These are phyloP conservation scores for Drosophila demipolita DNA, from an alignment of 2,888 invertebrate species.

Conservation along the genomic window DNA sequence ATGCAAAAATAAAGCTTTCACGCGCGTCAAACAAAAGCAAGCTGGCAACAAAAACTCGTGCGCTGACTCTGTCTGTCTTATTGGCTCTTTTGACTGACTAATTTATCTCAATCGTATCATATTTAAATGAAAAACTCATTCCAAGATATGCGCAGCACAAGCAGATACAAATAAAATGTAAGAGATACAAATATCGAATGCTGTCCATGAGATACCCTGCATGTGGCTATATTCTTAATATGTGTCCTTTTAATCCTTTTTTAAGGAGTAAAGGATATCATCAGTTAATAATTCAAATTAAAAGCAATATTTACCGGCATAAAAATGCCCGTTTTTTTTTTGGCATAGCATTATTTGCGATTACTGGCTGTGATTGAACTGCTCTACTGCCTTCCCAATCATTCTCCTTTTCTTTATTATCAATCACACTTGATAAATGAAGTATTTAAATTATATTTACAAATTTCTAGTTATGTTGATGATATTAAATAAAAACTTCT, in stretches of 20 bases:
- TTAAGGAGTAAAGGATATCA: no score
- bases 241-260: not conserved
- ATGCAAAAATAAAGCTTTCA: constrained; percentile 63
- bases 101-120: constrained; percentile 76
- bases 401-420: not conserved
- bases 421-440: not conserved
- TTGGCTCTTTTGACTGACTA: constrained; percentile 37
- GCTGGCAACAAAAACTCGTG: constrained; percentile 11
- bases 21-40: constrained; percentile 52
- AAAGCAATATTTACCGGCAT: no score
- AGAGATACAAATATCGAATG: not conserved
- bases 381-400: not conserved
- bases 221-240: not conserved
- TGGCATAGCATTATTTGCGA: not conserved
- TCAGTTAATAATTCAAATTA: no score
- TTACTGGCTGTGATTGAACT: not conserved
- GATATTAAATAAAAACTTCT: not conserved
- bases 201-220: not conserved
- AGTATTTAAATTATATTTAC: not conserved
- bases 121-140: constrained; percentile 71
- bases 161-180: constrained; percentile 20
- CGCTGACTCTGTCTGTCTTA: constrained; percentile 11
- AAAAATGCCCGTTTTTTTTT: not conserved
- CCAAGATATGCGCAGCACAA: constrained; percentile 41
- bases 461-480: not conserved